Conservation (phyloP, 2,113 vertebrate genomes). For the Quiscalus mexicanus region DNA sequence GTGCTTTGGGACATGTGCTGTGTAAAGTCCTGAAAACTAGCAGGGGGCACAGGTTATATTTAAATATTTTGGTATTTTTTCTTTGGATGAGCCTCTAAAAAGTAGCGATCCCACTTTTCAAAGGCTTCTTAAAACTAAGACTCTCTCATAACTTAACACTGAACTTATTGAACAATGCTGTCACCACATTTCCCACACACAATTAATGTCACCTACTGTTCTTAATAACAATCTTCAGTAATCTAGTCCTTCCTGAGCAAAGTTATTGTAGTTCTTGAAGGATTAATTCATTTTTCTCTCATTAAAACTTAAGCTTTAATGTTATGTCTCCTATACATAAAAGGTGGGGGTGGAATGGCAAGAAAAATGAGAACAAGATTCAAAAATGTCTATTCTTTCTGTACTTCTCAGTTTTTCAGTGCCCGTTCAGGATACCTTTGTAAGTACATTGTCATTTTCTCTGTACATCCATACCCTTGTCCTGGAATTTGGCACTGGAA, state of each 20-base stretch:
- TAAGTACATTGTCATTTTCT: background rate
- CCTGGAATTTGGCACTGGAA: background rate
- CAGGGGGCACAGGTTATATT: background rate
- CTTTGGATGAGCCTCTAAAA: background rate
- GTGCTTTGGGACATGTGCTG: background rate
- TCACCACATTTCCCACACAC: background rate
- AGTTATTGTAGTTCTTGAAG: background rate
- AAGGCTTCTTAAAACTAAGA: background rate
- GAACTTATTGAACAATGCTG: background rate
- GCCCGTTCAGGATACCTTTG: background rate
- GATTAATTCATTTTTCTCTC: background rate
- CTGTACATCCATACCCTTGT: background rate
- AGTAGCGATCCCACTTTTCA: background rate
- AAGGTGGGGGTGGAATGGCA: accelerated
- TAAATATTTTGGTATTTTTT: background rate
- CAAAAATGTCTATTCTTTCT: background rate
- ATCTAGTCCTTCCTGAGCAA: background rate
- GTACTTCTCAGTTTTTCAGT: background rate
- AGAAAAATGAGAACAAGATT: background rate
- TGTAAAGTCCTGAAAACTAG: background rate
- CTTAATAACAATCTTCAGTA: background rate
- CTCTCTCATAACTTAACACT: background rate
- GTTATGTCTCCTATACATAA: background rate
- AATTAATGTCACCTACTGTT: background rate
- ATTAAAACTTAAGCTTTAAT: background rate